A percentile compares a stretch with the other conserved stretches of the same genome.
These are phyloP conservation scores for Leptodirus hochenwartii DNA, from an alignment of 2,888 invertebrate species.

Conservation along the genomic window DNA sequence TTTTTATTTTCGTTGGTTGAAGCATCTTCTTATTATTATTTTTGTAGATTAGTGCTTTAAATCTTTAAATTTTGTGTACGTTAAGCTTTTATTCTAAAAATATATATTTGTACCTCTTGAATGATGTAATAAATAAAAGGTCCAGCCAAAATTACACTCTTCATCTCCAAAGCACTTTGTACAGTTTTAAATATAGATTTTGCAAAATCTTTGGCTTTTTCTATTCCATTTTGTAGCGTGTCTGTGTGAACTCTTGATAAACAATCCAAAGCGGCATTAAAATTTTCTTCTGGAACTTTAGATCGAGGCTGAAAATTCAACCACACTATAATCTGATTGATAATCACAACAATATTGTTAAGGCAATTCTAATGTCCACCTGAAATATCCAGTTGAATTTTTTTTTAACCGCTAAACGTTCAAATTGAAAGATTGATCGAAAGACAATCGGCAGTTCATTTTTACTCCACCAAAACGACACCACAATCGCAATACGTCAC, in stretches of 20 bases:
- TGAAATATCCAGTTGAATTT: no score
- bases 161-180: conserved; percentile 59
- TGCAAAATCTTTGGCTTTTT: conserved; percentile 48
- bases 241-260: conserved; percentile 40
- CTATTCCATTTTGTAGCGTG: conserved; percentile 43
- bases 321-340: conserved; percentile 10
- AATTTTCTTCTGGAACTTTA: conserved; percentile 44
- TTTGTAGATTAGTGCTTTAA: no score
- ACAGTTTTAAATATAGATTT: conserved; percentile 56
- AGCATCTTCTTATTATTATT: no score
- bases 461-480: no score
- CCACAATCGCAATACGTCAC: no score
- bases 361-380: no score
- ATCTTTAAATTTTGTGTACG: no score
- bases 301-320: conserved; percentile 29
- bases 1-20: no score
- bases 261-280: conserved; percentile 51
- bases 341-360: no score
- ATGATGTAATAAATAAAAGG: conserved; percentile 77
- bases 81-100: background rate
- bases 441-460: no score
- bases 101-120: conserved; percentile 43
- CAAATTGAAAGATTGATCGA: no score
- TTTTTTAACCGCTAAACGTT: no score
- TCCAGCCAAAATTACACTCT: conserved; percentile 68